These are phyloP conservation scores for Agrochola macilenta DNA, from an alignment of 2,888 invertebrate species.

Conservation along the genomic window DNA sequence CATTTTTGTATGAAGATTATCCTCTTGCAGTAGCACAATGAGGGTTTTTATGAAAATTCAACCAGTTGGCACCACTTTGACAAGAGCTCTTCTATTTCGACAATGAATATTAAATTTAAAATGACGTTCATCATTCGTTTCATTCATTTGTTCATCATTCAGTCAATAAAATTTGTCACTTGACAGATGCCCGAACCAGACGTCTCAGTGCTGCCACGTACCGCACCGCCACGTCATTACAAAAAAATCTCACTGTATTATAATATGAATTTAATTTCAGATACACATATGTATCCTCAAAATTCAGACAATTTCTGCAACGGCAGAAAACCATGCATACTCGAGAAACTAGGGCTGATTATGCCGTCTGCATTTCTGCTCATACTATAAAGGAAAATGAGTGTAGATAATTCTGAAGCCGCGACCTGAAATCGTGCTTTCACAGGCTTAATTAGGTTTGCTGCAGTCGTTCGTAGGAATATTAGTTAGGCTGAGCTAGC, in stretches of 20 bases:
- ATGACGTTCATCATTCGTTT: no score
- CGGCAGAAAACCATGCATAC: not conserved
- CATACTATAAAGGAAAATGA: constrained; percentile 36
- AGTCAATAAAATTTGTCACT: no score
- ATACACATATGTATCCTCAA: not conserved
- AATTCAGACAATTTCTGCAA: not conserved
- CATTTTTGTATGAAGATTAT: no score
- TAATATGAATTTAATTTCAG: constrained; percentile 1
- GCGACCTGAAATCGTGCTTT: constrained; percentile 52
- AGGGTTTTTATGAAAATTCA: no score
- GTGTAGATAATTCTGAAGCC: constrained; percentile 57
- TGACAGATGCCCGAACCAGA: no score
- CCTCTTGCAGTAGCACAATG: no score
- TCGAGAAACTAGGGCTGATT: constrained; percentile 29
- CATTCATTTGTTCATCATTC: no score
- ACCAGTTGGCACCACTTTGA: no score
- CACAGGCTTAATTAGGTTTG: constrained; percentile 57
- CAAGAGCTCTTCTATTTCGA: no score
- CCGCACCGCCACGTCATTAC: no score
- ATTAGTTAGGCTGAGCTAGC: constrained; percentile 24
- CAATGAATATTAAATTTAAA: no score
- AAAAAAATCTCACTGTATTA: not conserved
- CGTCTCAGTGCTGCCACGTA: no score
- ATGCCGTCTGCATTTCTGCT: constrained; percentile 24
- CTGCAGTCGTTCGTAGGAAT: constrained; percentile 40